Base-by-base conservation (phyloP, 2,113 vertebrate genomes). In the Charina bottae region DNA sequence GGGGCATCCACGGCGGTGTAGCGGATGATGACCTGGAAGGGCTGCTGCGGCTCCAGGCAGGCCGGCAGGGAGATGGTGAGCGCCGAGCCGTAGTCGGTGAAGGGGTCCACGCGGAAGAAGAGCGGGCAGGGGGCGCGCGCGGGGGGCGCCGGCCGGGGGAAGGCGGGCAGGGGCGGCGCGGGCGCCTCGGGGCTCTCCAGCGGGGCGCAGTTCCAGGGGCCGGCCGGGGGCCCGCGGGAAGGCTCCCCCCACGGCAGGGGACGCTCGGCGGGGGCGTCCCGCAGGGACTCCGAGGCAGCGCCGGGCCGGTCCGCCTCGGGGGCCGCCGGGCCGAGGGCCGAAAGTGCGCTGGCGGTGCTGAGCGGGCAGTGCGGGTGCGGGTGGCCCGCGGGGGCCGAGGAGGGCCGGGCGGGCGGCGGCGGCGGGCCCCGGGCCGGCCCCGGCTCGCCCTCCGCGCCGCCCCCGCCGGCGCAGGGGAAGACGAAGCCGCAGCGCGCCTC, bases 1-100 rank as follows among this genome's bases (percentile, higher is more conserved):
- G 99, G 99, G 3, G 98, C 99, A 33, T 99, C 99, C 0, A 98
- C 98, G 33, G 98, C 98, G 78, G 98, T 98, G 97, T 99, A 99
- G 90, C 98, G 98, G 85, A 99, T 93, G 33, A 98, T 98, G 97
- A 99, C 94, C 96, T 98, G 98, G 97, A 99, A 97, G 93, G 96
- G 97, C 89, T 97, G 97, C 89, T 98, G 98, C 0, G 97, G 97
- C 86, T 95, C 97, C 60, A 98, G 95, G 0, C 96, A 95, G 0
- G 97, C 92, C 0, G 98, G 98, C 95, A 99, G 97, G 54, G 97
- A 97, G 96, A 99, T 97, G 89, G 96, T 98, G 87, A 99, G 98
- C 0, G 98, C 97, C 0, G 98, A 98, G 72, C 99, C 99, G 13
- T 99, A 99, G 94, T 99, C 98, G 0, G 98, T 98, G 96, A 99